phyloP scores from a whole-genome alignment of 2,797 vertebrate species.

The Myotis planiceps region DNA sequence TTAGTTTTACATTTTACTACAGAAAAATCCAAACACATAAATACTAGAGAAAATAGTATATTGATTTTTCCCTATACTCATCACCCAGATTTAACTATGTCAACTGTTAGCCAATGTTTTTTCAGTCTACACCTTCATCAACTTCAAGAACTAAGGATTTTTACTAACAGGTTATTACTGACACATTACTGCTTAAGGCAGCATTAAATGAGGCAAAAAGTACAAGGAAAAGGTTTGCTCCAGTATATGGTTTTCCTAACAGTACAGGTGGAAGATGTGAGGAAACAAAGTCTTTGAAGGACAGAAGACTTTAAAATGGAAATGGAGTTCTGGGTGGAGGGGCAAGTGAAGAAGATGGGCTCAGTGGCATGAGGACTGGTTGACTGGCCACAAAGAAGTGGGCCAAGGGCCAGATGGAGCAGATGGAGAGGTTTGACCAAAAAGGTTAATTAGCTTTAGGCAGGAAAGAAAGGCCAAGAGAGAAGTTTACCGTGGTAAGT shows the following conservation, averaged over 20 bases:
- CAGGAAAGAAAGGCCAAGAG: background rate
- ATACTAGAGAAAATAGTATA: background rate
- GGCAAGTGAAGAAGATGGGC: background rate
- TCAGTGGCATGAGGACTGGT: background rate
- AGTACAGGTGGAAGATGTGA: background rate
- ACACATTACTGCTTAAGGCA: background rate
- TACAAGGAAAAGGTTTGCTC: background rate
- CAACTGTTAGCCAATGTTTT: background rate
- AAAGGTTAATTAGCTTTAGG: background rate
- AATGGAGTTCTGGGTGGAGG: background rate
- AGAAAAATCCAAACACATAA: background rate
- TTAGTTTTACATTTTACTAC: background rate
- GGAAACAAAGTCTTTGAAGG: conserved; percentile 21
- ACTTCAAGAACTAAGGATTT: background rate
- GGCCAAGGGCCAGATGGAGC: background rate
- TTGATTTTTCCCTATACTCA: background rate
- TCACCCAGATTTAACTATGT: conserved; percentile 14
- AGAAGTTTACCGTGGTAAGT: background rate
- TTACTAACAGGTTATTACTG: background rate
- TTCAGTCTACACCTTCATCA: background rate
- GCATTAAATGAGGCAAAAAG: background rate
- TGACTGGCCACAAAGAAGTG: background rate
- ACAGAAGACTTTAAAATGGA: background rate
- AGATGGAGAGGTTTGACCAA: background rate
- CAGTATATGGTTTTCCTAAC: background rate